phyloP scores from a whole-genome alignment of 2,797 vertebrate species.

The Apogon hyalosoma region DNA sequence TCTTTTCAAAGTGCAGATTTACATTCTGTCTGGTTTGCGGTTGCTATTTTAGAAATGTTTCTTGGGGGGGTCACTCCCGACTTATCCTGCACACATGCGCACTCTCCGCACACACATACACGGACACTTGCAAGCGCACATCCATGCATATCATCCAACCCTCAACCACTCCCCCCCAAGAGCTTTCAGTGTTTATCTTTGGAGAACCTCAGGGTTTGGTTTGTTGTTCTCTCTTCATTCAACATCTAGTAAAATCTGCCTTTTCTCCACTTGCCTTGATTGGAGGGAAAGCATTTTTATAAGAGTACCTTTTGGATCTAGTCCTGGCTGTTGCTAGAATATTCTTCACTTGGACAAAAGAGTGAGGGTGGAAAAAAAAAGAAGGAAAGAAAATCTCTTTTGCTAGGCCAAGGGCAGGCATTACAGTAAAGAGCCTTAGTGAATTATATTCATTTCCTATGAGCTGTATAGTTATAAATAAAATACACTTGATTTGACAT shows the following conservation, averaged over 20 bases:
- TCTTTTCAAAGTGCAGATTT: conserved; percentile 81
- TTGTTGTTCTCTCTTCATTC: conserved; percentile 77
- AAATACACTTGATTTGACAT: conserved; percentile 25
- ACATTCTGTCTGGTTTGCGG: conserved; percentile 85
- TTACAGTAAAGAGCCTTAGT: conserved; percentile 27
- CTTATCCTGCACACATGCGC: conserved; percentile 36
- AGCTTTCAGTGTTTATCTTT: conserved; percentile 77
- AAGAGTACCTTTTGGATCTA: conserved; percentile 35
- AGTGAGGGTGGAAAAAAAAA: not conserved
- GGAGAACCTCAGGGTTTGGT: conserved; percentile 73
- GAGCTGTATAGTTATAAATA: conserved; percentile 21
- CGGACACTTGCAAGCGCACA: not conserved
- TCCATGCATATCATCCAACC: conserved; percentile 37
- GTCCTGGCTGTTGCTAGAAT: conserved; percentile 23
- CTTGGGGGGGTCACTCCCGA: conserved; percentile 44
- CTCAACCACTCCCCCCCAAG: conserved; percentile 48
- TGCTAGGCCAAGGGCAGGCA: conserved; percentile 18
- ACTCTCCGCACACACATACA: conserved; percentile 25
- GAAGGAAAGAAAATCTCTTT: conserved; percentile 25
- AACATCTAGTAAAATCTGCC: conserved; percentile 68
- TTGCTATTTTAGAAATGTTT: conserved; percentile 82
- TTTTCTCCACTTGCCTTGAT: conserved; percentile 71
- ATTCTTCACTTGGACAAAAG: conserved; percentile 42
- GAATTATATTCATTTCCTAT: conserved; percentile 41
- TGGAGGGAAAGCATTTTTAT: conserved; percentile 50